phyloP scores from a whole-genome alignment of 2,113 vertebrate genomes.

The Neolamprologus toae region DNA sequence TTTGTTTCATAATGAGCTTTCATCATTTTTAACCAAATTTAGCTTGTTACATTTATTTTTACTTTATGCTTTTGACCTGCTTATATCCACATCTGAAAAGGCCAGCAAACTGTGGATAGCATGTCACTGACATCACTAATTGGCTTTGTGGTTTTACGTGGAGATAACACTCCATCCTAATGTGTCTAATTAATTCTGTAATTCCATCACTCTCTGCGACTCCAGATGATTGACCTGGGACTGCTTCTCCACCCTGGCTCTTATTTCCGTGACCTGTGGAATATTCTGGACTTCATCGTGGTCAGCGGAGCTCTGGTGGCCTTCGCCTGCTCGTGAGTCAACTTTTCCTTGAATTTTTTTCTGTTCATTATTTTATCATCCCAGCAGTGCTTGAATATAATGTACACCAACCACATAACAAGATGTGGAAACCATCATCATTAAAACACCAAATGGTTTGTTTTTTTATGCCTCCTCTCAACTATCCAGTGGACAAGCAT shows the following conservation, averaged over 20 bases:
- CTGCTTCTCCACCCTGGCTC: constrained; percentile 74
- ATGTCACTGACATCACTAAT: background rate
- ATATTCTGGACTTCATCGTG: constrained; percentile 98
- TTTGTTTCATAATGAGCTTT: background rate
- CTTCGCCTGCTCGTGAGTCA: constrained; percentile 97
- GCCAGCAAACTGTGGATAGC: background rate
- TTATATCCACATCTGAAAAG: background rate
- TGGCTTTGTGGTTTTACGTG: background rate
- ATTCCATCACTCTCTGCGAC: background rate
- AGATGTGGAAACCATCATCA: background rate
- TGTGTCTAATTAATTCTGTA: background rate
- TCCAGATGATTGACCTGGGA: constrained; percentile 76
- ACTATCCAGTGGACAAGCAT: background rate
- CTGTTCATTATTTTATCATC: background rate
- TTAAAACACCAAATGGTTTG: background rate
- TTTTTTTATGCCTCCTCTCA: background rate
- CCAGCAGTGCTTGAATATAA: background rate
- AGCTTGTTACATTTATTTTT: background rate
- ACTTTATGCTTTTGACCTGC: background rate
- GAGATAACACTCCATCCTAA: background rate
- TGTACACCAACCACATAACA: background rate
- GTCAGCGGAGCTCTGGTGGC: constrained; percentile 98
- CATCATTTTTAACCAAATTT: background rate
- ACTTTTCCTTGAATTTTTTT: background rate
- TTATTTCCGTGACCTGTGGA: constrained; percentile 82